Evolutionary conservation across 2,113 vertebrate genomes (phyloP), one percentile per base, ranked within the genome.

Genomic region (Halichoerus grypus): DNA sequence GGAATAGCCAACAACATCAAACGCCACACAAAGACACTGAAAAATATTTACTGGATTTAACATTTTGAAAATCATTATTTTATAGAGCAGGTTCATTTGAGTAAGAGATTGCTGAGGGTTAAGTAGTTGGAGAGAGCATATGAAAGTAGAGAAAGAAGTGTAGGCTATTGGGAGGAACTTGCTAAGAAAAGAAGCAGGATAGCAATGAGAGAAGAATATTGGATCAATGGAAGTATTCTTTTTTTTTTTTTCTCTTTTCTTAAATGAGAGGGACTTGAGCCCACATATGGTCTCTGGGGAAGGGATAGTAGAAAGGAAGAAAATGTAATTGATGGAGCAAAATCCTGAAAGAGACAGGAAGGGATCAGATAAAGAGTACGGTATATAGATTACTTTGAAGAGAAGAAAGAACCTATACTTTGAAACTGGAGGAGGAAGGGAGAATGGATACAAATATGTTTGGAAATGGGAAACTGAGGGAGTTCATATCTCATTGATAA

Each of bases 51-150:
- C 53, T 51, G 18, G 26, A 22, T 61, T 28, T 82, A 65, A 24
- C 26, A 77, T 51, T 96, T 90, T 71, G 46, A 90, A 95, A 72
- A 82, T 49, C n/a, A 80, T 21, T 55, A 63, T 86, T 82, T 94
- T 76, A 33, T 57, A 33, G 33, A 57, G 5, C 33, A 10, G 19
- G 22, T 89, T 59, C 24, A 2, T 16, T n/a, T 71, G 36, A 49
- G 8, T 31, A 15, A 36, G 0, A 83, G 16, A 36, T 31, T 86
- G 49, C 42, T 13, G 2, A 19, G 33, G 24, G 46, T 42, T 65
- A 22, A 39, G 49, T 59, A 59, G 28, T 22, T 10, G 31, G 11
- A 90, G 24, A 65, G 39, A 69, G 4, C 0, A 15, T 15, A 31
- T 85, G 12, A 77, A 91, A 57, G n/a, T 5, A 31, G 5, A 88